Evolutionary conservation across 1,140 invertebrate species (phyloP), one percentile per base, ranked within the genome.

Genomic region (Platyscapa corneri): DNA sequence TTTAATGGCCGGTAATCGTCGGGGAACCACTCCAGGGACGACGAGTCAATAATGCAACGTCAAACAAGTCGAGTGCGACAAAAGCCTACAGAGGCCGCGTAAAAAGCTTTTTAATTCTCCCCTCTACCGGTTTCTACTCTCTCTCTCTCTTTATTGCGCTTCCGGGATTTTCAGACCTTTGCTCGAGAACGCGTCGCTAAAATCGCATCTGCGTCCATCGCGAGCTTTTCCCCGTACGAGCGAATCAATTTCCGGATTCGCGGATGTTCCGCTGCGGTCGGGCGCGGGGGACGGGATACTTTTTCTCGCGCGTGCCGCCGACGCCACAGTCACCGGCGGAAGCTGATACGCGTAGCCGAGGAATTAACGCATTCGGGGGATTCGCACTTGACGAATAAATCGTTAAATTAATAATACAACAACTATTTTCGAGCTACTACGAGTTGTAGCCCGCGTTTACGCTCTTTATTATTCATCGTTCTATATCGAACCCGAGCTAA

Each of bases 131-230:
- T 27, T 18, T 56, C 18, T 20, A 2, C 32, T 81, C 65, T 56
- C 30, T 37, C 6, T 37, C n/a, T 30, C 7, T 64, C 27, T 82
- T 30, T n/a, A 46, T 18, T 7, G 67, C 82, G 49, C 76, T 84
- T 84, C 65, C 76, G 64, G 34, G 83, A 84, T 84, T 84, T 72
- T 42, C 64, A 67, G 76, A 84, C 49, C 23, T 60, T 84, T 78
- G 60, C 82, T 70, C 77, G 30, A 49, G 53, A 56, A 16, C n/a
- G n/a, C n/a, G n/a, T n/a, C n/a, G n/a, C n/a, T n/a, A n/a, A n/a
- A n/a, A n/a, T n/a, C n/a, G n/a, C n/a, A n/a, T n/a, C n/a, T n/a
- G n/a, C n/a, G n/a, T n/a, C n/a, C n/a, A n/a, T n/a, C n/a, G n/a
- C n/a, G n/a, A n/a, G n/a, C n/a, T n/a, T n/a, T n/a, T n/a, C n/a